phyloP scores from a whole-genome alignment of 2,888 invertebrate species.

The Pristionchus arcanus region DNA sequence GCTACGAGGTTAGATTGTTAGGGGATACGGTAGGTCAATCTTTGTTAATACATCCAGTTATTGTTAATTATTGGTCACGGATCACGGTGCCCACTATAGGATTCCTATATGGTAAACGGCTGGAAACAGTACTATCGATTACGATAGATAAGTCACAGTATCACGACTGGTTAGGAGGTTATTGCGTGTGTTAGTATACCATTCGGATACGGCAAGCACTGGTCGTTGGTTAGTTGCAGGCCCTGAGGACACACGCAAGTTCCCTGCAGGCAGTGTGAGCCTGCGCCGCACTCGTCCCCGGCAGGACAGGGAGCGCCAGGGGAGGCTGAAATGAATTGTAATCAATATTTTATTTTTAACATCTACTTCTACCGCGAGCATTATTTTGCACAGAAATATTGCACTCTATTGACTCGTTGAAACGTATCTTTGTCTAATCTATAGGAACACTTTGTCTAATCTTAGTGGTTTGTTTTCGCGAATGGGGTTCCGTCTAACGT shows the following conservation, averaged over 20 bases:
- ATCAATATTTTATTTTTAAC: not conserved
- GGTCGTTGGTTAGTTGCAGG: slow-evolving; percentile 48
- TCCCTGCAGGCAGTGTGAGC: slow-evolving; percentile 62
- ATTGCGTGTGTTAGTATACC: slow-evolving; percentile 25
- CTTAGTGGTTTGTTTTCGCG: no score
- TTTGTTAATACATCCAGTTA: no score
- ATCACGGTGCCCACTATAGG: no score
- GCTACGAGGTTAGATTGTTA: not conserved
- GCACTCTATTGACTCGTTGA: not conserved
- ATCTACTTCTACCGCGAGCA: not conserved
- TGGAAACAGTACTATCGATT: not conserved
- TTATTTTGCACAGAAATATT: not conserved
- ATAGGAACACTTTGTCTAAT: no score
- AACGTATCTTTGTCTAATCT: no score
- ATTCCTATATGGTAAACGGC: no score
- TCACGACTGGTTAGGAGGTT: not conserved
- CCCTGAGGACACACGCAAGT: slow-evolving; percentile 65
- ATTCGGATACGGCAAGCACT: slow-evolving; percentile 56
- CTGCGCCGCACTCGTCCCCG: slow-evolving; percentile 63
- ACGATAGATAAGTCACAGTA: not conserved
- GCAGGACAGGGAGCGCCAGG: slow-evolving; percentile 70
- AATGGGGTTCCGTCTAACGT: no score
- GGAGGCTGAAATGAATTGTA: slow-evolving; percentile 63
- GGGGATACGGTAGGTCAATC: not conserved
- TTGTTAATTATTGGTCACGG: no score